Conservation (phyloP, 1,140 invertebrate species). For the Dreissena polymorpha region DNA sequence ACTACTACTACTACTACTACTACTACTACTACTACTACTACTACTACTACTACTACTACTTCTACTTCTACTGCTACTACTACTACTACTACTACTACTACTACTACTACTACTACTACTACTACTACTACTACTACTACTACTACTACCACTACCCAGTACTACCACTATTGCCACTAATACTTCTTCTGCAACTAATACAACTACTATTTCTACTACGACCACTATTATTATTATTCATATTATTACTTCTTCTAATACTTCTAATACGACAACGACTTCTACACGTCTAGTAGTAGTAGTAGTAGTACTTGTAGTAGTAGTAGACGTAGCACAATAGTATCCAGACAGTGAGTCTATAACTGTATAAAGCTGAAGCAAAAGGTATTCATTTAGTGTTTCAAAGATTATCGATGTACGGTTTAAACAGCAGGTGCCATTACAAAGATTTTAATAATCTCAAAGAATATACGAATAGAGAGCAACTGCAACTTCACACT, state of each 20-base stretch:
- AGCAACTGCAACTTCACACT: too few relatives aligned
- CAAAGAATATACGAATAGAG: too few relatives aligned
- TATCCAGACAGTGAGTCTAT: too few relatives aligned
- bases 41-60: background rate
- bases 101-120: conserved; percentile 4
- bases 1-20: background rate
- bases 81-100: too few relatives aligned
- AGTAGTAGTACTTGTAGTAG: too few relatives aligned
- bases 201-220: background rate
- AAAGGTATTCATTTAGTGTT: too few relatives aligned
- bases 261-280: background rate
- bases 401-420: too few relatives aligned
- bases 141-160: background rate
- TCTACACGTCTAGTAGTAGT: too few relatives aligned
- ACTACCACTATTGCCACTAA: background rate
- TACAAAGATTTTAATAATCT: too few relatives aligned
- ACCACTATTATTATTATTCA: background rate
- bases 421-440: too few relatives aligned
- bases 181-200: background rate
- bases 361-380: too few relatives aligned
- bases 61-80: background rate
- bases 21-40: background rate
- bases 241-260: background rate
- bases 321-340: too few relatives aligned
- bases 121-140: background rate